Percentiles rank a stretch among this genome's conserved stretches.
Conservation (phyloP, 2,888 invertebrate species). For the Heliconius aoede region DNA sequence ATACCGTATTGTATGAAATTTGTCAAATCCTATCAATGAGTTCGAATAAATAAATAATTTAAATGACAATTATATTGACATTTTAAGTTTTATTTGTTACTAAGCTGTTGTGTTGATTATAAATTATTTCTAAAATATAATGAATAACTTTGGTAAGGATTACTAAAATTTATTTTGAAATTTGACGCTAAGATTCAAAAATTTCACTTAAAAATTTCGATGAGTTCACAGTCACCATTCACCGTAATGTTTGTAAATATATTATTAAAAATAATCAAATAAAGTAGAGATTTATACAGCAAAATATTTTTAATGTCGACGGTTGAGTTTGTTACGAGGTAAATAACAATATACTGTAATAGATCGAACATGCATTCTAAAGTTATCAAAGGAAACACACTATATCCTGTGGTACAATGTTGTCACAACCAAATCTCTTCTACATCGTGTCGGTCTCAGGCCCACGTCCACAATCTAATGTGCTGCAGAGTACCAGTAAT, state of each 20-base stretch:
- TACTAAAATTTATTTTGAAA: not conserved
- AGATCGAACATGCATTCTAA: not conserved
- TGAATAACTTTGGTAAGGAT: not conserved
- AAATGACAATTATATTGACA: constrained; percentile 4
- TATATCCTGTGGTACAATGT: not conserved
- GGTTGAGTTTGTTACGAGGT: not conserved
- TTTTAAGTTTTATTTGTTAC: constrained; percentile 10
- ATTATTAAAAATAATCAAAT: not conserved
- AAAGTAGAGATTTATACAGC: not conserved
- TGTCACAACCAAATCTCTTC: not conserved
- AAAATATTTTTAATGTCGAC: not conserved
- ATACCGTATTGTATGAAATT: not conserved
- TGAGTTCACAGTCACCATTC: not conserved
- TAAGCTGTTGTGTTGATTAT: not conserved
- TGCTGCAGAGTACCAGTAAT: constrained; percentile 4
- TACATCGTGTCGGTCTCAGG: not conserved
- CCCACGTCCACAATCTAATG: not conserved
- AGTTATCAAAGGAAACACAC: not conserved
- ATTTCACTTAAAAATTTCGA: not conserved
- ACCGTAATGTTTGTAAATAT: not conserved
- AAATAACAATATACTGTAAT: not conserved
- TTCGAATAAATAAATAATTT: constrained; percentile 1
- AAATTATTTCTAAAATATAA: constrained; percentile 9
- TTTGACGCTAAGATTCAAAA: not conserved
- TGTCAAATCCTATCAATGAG: not conserved